Conservation (phyloP, 2,888 invertebrate genomes). For the Aphidius colemani region DNA sequence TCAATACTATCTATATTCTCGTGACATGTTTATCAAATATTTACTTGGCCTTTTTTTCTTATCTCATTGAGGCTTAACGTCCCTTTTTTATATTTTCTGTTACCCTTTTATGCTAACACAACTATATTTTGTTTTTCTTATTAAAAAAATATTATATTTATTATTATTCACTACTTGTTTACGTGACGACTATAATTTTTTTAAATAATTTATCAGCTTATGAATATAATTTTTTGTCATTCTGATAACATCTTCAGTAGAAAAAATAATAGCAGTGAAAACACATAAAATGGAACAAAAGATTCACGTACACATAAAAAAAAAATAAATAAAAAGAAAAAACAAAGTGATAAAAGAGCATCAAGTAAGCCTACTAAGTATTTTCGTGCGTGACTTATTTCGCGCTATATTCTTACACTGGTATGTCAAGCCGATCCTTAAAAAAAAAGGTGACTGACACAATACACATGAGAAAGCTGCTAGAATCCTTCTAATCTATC, state of each 20-base stretch:
- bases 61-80: slow-evolving; percentile 50
- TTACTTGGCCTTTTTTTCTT: slow-evolving; percentile 44
- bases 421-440: no score
- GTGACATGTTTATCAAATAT: slow-evolving; percentile 42
- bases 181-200: slow-evolving; percentile 10
- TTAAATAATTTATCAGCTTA: slow-evolving; percentile 16
- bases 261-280: no score
- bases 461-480: not conserved
- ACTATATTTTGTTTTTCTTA: not conserved
- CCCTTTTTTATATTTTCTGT: slow-evolving; percentile 45
- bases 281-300: no score
- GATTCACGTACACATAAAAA: no score
- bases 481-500: no score
- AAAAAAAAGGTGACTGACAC: not conserved
- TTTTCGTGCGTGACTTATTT: no score
- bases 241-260: not conserved
- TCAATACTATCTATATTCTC: no score
- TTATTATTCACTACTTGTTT: not conserved
- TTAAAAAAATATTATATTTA: not conserved
- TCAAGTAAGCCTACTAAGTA: no score
- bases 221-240: not conserved
- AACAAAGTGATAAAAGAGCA: no score
- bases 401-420: no score
- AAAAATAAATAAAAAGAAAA: no score
- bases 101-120: not conserved